Percentiles rank a stretch among this genome's conserved stretches.
Conservation (phyloP, 2,888 invertebrate species). For the Volucella bombylans region DNA sequence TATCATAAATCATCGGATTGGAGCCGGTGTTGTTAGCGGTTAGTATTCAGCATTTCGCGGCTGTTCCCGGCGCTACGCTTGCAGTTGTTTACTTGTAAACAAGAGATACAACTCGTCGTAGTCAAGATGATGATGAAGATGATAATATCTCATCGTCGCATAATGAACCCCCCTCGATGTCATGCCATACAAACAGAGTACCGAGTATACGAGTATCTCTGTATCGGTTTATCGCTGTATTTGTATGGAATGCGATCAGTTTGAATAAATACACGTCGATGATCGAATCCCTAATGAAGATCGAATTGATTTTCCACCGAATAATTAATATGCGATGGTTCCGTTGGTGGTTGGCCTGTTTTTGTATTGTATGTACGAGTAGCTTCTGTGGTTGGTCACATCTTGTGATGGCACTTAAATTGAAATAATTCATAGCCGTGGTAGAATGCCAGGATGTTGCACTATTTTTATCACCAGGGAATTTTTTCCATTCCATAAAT, state of each 20-base stretch:
- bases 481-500: constrained; percentile 43
- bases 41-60: background rate
- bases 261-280: constrained; percentile 69
- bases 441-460: constrained; percentile 31
- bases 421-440: constrained; percentile 19
- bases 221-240: too few species aligned
- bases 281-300: constrained; percentile 71
- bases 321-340: constrained; percentile 65
- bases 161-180: constrained; percentile 72
- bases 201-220: constrained; percentile 22
- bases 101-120: constrained; percentile 5
- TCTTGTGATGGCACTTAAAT: constrained; percentile 22
- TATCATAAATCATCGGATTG: constrained; percentile 71
- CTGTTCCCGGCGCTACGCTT: constrained; percentile 31
- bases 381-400: constrained; percentile 26
- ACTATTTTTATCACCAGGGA: constrained; percentile 56
- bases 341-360: background rate
- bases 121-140: constrained; percentile 47
- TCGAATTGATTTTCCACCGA: constrained; percentile 71
- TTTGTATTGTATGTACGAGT: background rate
- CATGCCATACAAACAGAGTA: constrained; percentile 7
- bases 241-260: constrained; percentile 66
- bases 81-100: constrained; percentile 38
- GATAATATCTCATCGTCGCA: constrained; percentile 74
- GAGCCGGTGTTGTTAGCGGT: constrained; percentile 22